phyloP scores from a whole-genome alignment of 2,797 vertebrate species.

The Brachyalestes nurse region DNA sequence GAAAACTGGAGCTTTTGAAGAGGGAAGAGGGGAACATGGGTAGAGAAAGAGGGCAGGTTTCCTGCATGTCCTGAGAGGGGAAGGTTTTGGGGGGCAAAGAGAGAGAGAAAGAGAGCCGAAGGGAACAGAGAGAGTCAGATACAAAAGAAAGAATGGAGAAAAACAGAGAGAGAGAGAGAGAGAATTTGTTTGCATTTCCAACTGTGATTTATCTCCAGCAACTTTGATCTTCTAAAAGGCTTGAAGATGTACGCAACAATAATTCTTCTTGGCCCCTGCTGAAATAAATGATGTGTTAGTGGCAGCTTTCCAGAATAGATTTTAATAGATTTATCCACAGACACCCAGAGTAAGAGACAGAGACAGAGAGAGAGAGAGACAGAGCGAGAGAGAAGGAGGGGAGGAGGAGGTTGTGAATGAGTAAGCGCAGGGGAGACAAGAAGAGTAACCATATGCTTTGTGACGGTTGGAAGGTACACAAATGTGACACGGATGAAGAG shows the following conservation, averaged over 20 bases:
- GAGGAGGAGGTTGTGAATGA: slow-evolving; percentile 35
- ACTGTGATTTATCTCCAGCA: slow-evolving; percentile 74
- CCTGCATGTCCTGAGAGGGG: background rate
- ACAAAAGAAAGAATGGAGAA: background rate
- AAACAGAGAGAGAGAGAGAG: background rate
- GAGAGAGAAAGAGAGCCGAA: background rate
- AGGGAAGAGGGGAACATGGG: background rate
- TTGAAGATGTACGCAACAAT: slow-evolving; percentile 78
- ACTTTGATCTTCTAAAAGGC: slow-evolving; percentile 81
- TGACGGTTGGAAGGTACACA: slow-evolving; percentile 11
- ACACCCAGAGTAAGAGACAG: slow-evolving; percentile 43
- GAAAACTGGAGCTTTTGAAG: background rate
- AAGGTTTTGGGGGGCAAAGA: background rate
- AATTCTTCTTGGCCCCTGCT: slow-evolving; percentile 73
- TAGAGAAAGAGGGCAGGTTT: slow-evolving; percentile 21
- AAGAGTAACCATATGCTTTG: slow-evolving; percentile 47
- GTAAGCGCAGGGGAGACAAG: slow-evolving; percentile 26
- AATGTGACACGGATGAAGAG: slow-evolving; percentile 21
- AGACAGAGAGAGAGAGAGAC: slow-evolving; percentile 14
- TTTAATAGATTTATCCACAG: slow-evolving; percentile 68
- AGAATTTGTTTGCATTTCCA: slow-evolving; percentile 66
- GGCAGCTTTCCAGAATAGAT: slow-evolving; percentile 71
- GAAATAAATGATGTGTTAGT: slow-evolving; percentile 77
- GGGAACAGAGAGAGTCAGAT: background rate
- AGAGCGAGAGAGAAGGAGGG: slow-evolving; percentile 18